Conservation (phyloP, 53 echinoderm and acorn worm species). For the Mesocentrotus franciscanus region DNA sequence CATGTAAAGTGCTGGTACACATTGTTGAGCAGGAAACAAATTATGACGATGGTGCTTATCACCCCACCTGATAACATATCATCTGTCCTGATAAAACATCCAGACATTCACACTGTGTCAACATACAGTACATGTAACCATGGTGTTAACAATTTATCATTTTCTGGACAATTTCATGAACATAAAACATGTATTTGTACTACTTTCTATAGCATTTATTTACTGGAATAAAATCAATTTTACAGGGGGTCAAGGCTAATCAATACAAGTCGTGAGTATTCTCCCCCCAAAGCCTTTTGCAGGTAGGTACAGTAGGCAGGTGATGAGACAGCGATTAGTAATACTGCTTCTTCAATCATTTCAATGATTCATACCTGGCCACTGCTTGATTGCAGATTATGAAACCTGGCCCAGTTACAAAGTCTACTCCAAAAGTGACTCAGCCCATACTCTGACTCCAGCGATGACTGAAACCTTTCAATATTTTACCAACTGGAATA, state of each 20-base stretch:
- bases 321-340: not conserved
- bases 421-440: conserved; percentile 25
- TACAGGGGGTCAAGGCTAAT: not conserved
- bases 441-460: not conserved
- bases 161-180: no score
- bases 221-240: no score
- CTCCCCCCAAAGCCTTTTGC: not conserved
- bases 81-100: no score
- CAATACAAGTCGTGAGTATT: not conserved
- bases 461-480: not conserved
- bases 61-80: no score
- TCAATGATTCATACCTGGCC: not conserved
- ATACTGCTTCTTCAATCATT: not conserved
- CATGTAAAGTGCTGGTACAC: no score
- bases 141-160: no score
- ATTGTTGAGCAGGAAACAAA: no score
- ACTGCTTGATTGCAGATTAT: not conserved
- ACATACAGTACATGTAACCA: no score
- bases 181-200: no score
- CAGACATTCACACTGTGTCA: no score
- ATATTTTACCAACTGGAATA: not conserved
- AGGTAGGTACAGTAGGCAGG: conserved; percentile 2
- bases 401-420: not conserved
- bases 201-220: no score
- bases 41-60: no score